Evolutionary conservation across 2,113 vertebrate species (phyloP).

Genomic region (Onychostruthus taczanowskii): DNA sequence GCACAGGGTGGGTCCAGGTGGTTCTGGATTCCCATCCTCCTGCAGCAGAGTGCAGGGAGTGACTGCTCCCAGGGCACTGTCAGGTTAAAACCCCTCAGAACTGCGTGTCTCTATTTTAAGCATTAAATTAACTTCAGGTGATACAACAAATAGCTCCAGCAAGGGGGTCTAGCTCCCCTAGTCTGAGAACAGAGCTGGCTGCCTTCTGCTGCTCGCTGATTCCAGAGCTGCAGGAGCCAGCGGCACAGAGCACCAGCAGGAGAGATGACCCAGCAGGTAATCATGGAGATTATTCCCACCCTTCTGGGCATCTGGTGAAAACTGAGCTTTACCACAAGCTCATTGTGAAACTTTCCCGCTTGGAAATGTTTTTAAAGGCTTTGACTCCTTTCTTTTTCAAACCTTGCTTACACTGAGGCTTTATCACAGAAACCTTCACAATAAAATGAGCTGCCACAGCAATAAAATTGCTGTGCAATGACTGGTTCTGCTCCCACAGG

Average conservation of each 20-base stretch:
- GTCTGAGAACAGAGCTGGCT: neutral
- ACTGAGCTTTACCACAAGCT: neutral
- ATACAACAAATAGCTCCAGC: neutral
- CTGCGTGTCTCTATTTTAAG: neutral
- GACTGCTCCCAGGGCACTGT: neutral
- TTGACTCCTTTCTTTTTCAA: neutral
- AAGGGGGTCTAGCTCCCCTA: neutral
- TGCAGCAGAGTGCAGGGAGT: neutral
- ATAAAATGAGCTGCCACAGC: neutral
- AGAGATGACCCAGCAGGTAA: neutral
- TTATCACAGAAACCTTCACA: neutral
- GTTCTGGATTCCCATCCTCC: neutral
- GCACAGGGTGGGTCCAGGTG: no score
- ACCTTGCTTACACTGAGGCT: neutral
- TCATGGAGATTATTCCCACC: neutral
- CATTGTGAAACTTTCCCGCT: neutral
- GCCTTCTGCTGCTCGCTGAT: neutral
- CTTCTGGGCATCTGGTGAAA: neutral
- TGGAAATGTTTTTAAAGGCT: neutral
- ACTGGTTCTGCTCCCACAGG: neutral
- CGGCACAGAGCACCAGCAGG: neutral
- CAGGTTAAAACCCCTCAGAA: slow-evolving; percentile 16
- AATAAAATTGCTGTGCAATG: neutral
- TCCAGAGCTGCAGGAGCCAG: neutral
- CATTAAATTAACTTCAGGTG: neutral